Percentiles rank a stretch among this genome's conserved stretches.
Evolutionary conservation across 2,113 vertebrate species (phyloP).

Genomic region (Alosa alosa): DNA sequence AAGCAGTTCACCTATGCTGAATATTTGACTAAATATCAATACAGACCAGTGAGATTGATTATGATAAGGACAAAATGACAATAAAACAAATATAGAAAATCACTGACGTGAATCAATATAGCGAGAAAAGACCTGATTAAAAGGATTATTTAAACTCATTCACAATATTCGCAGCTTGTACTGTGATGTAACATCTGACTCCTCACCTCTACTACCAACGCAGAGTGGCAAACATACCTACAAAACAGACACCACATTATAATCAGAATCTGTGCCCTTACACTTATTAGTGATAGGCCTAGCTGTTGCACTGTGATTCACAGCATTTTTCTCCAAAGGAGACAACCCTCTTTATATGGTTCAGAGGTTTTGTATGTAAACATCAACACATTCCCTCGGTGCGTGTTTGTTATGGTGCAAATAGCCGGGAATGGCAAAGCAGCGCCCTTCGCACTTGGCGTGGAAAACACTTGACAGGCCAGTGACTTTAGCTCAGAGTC

Average conservation of each 20-base stretch:
- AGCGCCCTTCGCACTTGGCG: neutral
- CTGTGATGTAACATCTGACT: neutral
- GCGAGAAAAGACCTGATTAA: neutral
- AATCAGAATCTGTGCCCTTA: neutral
- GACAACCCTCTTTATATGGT: neutral
- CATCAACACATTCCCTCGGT: neutral
- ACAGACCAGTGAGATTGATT: neutral
- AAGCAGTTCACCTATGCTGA: too few relatives aligned
- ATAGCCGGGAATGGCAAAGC: neutral
- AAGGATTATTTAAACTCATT: neutral
- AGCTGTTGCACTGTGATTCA: neutral
- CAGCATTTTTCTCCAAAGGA: neutral
- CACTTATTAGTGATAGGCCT: neutral
- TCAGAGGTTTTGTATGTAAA: neutral
- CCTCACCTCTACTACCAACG: neutral
- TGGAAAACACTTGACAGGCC: neutral
- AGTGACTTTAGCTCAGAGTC: slow-evolving; percentile 15
- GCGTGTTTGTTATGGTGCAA: neutral
- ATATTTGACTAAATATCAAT: neutral
- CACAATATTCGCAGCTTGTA: neutral
- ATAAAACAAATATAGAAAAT: neutral
- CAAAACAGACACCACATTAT: neutral
- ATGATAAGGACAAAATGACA: neutral
- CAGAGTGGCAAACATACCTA: neutral
- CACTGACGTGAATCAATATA: neutral